Evolutionary conservation across 2,888 invertebrate genomes (phyloP), one percentile per base, ranked within the genome.

Genomic region (Euplagia quadripunctaria): DNA sequence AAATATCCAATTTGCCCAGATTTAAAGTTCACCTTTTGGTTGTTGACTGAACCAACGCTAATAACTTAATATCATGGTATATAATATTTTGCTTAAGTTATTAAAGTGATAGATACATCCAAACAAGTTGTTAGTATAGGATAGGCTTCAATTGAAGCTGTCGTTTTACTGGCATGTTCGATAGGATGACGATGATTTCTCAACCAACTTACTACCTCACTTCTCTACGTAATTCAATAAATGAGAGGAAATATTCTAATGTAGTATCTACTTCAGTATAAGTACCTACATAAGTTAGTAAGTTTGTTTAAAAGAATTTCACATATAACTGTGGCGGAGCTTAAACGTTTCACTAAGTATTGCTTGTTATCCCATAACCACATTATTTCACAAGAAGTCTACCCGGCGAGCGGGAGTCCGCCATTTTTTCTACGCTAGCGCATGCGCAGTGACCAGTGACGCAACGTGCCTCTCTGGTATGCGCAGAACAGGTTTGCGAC

Each of bases 371-470:
- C 66, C 49, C 67, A 72, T 61, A 63, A 51, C 55, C 42, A 49
- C 51, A 66, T 46, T 20, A 64, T 73, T 73, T 73, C 73, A 69
- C 61, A 73, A 73, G 31, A 68, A 55, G 42, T 67, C 17, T 63
- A 63, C 68, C 52, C n/a, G 64, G 49, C 16, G n/a, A 46, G 70
- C 61, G 51, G 63, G 72, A 74, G 76, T 77, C 82, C 74, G 85
- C 85, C 79, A 79, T 83, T 85, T 85, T 84, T 85, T 65, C 72
- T 65, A 71, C 42, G 55, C 66, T 43, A 67, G 81, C 82, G 81
- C 79, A 84, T 85, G 82, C 85, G 79, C 74, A 80, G 79, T 84
- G 85, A 85, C 84, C 74, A 80, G 79, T 84, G 85, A 85, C 84
- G 84, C 84, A 84, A 84, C 80, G 16, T 65, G 46, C 31, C 31